Evolutionary conservation across 2,888 invertebrate genomes (phyloP), one percentile per base, ranked within the genome.

Genomic region (Hirtodrosophila confusa): DNA sequence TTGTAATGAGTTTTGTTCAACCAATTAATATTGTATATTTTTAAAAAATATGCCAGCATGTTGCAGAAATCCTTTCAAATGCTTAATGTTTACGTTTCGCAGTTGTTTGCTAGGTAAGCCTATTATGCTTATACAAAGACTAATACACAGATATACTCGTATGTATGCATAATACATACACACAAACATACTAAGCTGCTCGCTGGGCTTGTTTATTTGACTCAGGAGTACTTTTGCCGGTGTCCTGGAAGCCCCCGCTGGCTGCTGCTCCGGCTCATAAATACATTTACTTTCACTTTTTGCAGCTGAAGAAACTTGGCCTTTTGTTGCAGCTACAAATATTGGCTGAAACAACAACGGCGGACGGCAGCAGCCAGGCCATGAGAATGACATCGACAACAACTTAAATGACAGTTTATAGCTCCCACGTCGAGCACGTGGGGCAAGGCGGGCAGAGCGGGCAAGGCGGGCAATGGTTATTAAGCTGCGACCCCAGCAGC

Each of bases 341-440:
- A 86, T 84, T 84, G 73, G 56, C 63, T 65, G 23, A 75, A 69
- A 66, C 78, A 71, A 71, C 61, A 75, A 64, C 67, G 67, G 57
- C 51, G 39, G 6, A 54, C 9, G 27, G 33, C 41, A 50, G 51
- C 58, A n/a, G 53, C 45, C 35, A 45, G 43, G 71, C 82, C 54
- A 54, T 40, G 63, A 64, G 77, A 86, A 86, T 88, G 84, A 86
- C 84, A 83, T 88, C 88, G 86, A 88, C 83, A 83, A 83, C 83
- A 83, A 86, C 83, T 88, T 88, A 83, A 83, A 83, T 83, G 82
- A 83, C 82, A 83, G 78, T 83, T 83, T 83, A 83, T 83, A 73
- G 82, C 87, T 83, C 82, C 82, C 82, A 87, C 87, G 82, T 83
- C 66, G 82, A 66, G 70, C 85, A 78, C 78, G 74, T 77, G 68